Percentiles rank a stretch among this genome's conserved stretches.
Conservation (phyloP, 2,888 invertebrate genomes). For the Caenorhabditis sp. region DNA sequence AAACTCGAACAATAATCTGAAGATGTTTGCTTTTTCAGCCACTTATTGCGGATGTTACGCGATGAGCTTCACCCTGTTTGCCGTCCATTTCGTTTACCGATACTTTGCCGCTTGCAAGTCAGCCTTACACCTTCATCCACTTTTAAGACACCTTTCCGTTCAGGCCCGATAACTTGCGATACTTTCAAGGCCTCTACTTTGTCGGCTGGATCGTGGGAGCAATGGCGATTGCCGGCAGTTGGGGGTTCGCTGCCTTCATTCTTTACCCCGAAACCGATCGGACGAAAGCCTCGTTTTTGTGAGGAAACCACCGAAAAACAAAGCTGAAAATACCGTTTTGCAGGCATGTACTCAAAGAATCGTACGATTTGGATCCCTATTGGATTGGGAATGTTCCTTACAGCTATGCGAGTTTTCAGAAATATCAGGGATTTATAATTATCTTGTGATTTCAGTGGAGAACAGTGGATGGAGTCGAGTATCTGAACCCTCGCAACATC, state of each 20-base stretch:
- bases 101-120: slow-evolving; percentile 48
- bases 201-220: slow-evolving; percentile 27
- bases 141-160: not conserved
- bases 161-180: slow-evolving; percentile 30
- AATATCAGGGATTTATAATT: too few species aligned
- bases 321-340: not conserved
- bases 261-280: slow-evolving; percentile 41
- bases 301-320: not conserved
- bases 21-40: slow-evolving; percentile 8
- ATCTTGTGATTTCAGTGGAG: slow-evolving; percentile 21
- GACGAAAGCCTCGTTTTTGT: slow-evolving; percentile 27
- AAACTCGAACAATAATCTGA: not conserved
- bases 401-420: slow-evolving; percentile 24
- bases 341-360: slow-evolving; percentile 25
- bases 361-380: slow-evolving; percentile 27
- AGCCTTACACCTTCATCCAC: not conserved
- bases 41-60: slow-evolving; percentile 49
- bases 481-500: slow-evolving; percentile 20
- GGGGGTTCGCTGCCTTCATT: slow-evolving; percentile 37
- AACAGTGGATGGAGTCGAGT: slow-evolving; percentile 14
- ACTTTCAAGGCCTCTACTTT: slow-evolving; percentile 29
- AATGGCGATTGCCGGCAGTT: slow-evolving; percentile 13
- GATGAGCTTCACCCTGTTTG: slow-evolving; percentile 44
- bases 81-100: slow-evolving; percentile 45
- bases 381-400: slow-evolving; percentile 41